Evolutionary conservation across 2,113 vertebrate genomes (phyloP).

Genomic region (Bos indicus): DNA sequence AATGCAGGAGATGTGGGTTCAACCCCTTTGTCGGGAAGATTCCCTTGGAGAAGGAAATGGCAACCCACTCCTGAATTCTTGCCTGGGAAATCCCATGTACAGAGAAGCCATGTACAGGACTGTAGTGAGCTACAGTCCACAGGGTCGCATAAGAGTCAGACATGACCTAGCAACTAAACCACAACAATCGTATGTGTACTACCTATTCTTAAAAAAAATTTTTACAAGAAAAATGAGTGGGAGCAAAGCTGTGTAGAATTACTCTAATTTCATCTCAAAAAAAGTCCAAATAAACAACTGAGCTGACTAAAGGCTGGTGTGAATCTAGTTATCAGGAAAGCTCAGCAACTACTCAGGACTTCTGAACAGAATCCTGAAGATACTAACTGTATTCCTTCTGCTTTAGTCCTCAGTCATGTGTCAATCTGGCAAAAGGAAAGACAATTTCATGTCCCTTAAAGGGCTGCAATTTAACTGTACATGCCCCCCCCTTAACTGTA

Average conservation of each 20-base stretch:
- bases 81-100: background rate
- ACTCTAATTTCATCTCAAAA: background rate
- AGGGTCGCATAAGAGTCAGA: background rate
- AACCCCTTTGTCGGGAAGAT: background rate
- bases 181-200: background rate
- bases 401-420: no score
- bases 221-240: background rate
- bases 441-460: fast-evolving
- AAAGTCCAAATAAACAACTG: background rate
- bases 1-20: background rate
- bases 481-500: fast-evolving
- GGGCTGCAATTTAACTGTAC: no score
- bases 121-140: background rate
- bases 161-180: background rate
- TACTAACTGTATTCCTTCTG: fast-evolving
- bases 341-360: background rate
- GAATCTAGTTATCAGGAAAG: background rate
- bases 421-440: no score
- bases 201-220: background rate
- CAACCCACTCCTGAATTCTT: background rate
- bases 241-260: background rate
- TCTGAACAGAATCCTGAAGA: background rate
- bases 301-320: background rate
- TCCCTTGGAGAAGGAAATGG: background rate
- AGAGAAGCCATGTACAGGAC: background rate